Percentiles rank a stretch among this genome's conserved stretches.
These are phyloP conservation scores for Neocloeon triangulifer DNA, from an alignment of 1,140 invertebrate genomes.

Conservation along the genomic window DNA sequence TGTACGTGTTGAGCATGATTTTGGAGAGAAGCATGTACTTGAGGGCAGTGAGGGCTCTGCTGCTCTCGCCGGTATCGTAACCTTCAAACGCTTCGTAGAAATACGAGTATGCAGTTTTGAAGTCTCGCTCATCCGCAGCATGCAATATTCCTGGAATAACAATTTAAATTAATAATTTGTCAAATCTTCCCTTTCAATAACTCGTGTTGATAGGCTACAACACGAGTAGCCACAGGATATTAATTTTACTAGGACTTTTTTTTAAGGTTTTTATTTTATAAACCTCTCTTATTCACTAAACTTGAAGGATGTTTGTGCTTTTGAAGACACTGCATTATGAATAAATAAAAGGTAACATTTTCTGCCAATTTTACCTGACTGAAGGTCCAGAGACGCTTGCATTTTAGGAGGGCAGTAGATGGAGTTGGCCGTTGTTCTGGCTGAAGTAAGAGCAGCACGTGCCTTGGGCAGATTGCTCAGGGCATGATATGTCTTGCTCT, in stretches of 20 bases:
- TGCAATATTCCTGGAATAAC: slow-evolving; percentile 90
- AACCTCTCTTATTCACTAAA: too few relatives aligned
- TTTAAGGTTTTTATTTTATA: too few relatives aligned
- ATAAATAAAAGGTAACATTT: too few relatives aligned
- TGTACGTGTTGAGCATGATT: slow-evolving; percentile 79
- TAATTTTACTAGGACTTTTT: too few relatives aligned
- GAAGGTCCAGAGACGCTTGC: slow-evolving; percentile 88
- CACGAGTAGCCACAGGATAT: too few relatives aligned
- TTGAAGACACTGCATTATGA: too few relatives aligned
- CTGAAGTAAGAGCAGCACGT: slow-evolving; percentile 88
- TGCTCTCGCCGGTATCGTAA: slow-evolving; percentile 85
- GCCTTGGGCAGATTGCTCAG: slow-evolving; percentile 92
- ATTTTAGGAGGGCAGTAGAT: slow-evolving; percentile 98
- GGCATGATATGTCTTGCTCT: slow-evolving; percentile 97
- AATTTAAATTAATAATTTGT: slow-evolving; percentile 9
- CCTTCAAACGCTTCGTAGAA: slow-evolving; percentile 99
- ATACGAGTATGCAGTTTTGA: slow-evolving; percentile 99
- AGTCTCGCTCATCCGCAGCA: slow-evolving; percentile 96
- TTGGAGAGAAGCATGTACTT: slow-evolving; percentile 99
- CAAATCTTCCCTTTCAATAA: neutral
- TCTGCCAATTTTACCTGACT: slow-evolving; percentile 42
- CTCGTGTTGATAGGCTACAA: neutral
- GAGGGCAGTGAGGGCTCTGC: slow-evolving; percentile 76
- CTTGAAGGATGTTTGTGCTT: too few relatives aligned
- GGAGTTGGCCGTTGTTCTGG: slow-evolving; percentile 94